Evolutionary conservation across 2,797 vertebrate genomes (phyloP), one percentile per base, ranked within the genome.

Genomic region (Anomalospiza imberbis): DNA sequence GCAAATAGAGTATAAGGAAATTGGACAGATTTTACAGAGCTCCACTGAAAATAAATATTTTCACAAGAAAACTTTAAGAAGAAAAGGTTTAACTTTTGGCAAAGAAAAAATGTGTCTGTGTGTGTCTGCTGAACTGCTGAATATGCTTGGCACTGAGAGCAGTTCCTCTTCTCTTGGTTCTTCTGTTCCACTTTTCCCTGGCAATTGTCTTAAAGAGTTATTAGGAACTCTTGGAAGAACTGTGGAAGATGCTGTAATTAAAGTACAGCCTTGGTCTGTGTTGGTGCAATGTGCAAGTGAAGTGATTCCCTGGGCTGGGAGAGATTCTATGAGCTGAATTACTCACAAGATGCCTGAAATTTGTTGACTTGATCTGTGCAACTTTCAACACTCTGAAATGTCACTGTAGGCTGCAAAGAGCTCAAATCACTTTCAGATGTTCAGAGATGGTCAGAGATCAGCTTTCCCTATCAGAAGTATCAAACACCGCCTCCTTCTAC

Each of bases 361-460:
- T 45, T 86, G 73, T 90, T 95, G 85, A 83, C 38, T 89, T 77
- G 47, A 77, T 77, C 85, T 61, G 26, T 31, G 40, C 21, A 74
- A 34, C 57, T 80, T 77, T 53, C 38, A 66, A 36, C 34, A 22
- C 42, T 34, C 42, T 63, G 68, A 84, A 86, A 90, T 19, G 25
- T 28, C 51, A 78, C 19, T 18, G 82, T 85, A 68, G 82, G 87
- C 44, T 91, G 66, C 55, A 74, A 67, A 83, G 45, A 51, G 20
- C n/a, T 94, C 85, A 87, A 80, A 93, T 91, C 89, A 77, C 47
- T 91, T 89, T 83, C 82, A 91, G 66, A 66, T 87, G 53, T 85
- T 89, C 70, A 86, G 94, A 94, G 88, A 17, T 45, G 45, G 48
- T 67, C 87, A 95, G 84, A 91, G 75, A 94, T 79, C 77, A 92